Evolutionary conservation across 1,140 invertebrate species (phyloP), one percentile per base, ranked within the genome.

Genomic region (Zaprionus inermis): DNA sequence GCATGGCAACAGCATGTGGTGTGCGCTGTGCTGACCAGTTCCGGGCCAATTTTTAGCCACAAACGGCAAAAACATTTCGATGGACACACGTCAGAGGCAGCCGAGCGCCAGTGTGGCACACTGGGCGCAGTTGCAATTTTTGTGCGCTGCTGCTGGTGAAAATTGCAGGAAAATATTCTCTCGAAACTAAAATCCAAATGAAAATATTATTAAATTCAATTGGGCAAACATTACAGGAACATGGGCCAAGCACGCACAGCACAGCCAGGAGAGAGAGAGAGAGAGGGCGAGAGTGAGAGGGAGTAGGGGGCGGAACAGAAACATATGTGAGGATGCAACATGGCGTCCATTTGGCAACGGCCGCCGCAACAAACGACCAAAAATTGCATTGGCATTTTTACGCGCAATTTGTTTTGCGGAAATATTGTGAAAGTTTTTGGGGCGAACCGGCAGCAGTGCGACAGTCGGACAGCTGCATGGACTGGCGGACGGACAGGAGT

Each of bases 171-270:
- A 79, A 84, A 83, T 83, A 84, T 77, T 74, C 61, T 57, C 78
- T 83, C 64, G 72, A 89, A 88, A 83, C 84, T 83, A 78, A 88
- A 88, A 84, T 88, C 83, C 80, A 89, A 88, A 88, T 89, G 84
- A 88, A 88, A 88, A 88, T 88, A 88, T 88, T 88, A 89, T 88
- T 88, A 88, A 89, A 88, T 88, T 88, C 83, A 88, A 88, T 88
- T 89, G 83, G 82, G 80, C 84, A 88, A 88, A 89, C 79, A 88
- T 88, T 88, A 89, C 84, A 83, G 80, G 77, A 68, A 80, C 82
- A 88, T 79, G 76, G 51, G 61, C 59, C 76, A 54, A 32, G 60
- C 54, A 70, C 60, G 36, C 55, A 54, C 22, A n/a, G n/a, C n/a
- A 28, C 28, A 28, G 49, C n/a, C 9, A 28, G 1, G 51, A 1